Evolutionary conservation across 2,888 invertebrate genomes (phyloP).

Genomic region (Scaptomyza parva): DNA sequence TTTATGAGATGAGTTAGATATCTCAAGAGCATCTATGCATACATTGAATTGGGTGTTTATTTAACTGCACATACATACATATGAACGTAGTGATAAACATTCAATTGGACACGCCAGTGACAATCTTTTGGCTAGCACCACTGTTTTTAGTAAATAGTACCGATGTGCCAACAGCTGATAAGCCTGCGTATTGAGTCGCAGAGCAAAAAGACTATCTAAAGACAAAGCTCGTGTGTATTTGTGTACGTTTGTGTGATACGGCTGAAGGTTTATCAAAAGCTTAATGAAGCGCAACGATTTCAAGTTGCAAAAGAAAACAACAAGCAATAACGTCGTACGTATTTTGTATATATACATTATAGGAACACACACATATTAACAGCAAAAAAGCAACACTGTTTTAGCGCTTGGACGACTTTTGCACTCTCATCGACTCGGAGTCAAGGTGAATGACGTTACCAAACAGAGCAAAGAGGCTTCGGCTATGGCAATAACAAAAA

Average conservation of each 20-base stretch:
- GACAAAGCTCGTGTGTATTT: slow-evolving; percentile 23
- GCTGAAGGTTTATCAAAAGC: slow-evolving; percentile 28
- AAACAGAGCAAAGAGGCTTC: slow-evolving; percentile 49
- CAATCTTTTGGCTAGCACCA: slow-evolving; percentile 44
- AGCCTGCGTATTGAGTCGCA: slow-evolving; percentile 22
- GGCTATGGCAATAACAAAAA: slow-evolving; percentile 28
- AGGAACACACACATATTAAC: not conserved
- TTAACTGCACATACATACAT: not conserved
- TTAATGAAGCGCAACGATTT: slow-evolving; percentile 40
- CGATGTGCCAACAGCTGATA: slow-evolving; percentile 47
- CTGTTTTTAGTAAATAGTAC: not conserved
- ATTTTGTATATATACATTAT: slow-evolving; percentile 1
- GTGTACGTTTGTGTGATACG: too few species aligned
- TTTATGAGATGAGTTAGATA: not conserved
- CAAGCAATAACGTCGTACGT: slow-evolving; percentile 5
- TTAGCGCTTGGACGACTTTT: slow-evolving; percentile 61
- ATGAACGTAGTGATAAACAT: not conserved
- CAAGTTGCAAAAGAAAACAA: slow-evolving; percentile 18
- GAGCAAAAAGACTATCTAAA: slow-evolving; percentile 2
- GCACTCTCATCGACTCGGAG: slow-evolving; percentile 60
- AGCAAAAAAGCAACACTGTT: slow-evolving; percentile 32
- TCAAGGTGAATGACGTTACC: slow-evolving; percentile 77
- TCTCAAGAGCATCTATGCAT: not conserved
- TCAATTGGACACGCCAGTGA: slow-evolving; percentile 27
- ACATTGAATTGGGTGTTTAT: not conserved